phyloP scores from a whole-genome alignment of 2,113 vertebrate genomes.

The Periophthalmus modestus region DNA sequence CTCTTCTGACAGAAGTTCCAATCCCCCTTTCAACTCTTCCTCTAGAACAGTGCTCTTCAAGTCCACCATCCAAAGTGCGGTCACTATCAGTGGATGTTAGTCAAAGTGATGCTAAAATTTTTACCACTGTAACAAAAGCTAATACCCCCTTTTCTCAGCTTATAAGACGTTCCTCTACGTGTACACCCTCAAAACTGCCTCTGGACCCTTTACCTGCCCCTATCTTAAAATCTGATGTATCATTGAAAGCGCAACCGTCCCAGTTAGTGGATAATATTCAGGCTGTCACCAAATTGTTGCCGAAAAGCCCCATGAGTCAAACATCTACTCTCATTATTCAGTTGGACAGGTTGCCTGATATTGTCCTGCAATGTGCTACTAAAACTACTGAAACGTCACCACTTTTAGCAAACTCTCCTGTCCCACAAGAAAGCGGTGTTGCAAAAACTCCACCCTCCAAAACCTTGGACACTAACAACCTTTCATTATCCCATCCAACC shows the following conservation, averaged over 20 bases:
- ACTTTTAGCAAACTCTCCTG: conserved; percentile 22
- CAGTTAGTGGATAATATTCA: conserved; percentile 26
- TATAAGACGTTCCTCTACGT: background rate
- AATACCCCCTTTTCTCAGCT: background rate
- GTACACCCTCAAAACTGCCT: conserved; percentile 37
- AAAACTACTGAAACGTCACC: conserved; percentile 14
- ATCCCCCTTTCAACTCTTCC: background rate
- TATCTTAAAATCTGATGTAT: conserved; percentile 52
- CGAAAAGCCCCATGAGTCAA: conserved; percentile 16
- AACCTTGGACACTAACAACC: background rate
- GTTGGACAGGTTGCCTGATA: conserved; percentile 13
- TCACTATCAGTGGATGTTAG: background rate
- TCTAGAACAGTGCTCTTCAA: background rate
- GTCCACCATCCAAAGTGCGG: conserved; percentile 27
- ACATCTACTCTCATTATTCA: background rate
- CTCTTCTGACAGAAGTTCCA: background rate
- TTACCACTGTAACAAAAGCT: background rate
- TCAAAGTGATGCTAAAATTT: background rate
- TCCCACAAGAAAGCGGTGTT: no score
- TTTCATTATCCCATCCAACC: conserved; percentile 18
- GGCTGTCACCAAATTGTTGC: conserved; percentile 13
- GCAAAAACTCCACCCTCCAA: background rate
- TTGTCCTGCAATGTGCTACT: background rate
- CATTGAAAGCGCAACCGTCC: background rate
- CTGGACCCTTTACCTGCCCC: conserved; percentile 66